phyloP scores from a whole-genome alignment of 1,140 invertebrate genomes.

The Dolichoris vasculosae region DNA sequence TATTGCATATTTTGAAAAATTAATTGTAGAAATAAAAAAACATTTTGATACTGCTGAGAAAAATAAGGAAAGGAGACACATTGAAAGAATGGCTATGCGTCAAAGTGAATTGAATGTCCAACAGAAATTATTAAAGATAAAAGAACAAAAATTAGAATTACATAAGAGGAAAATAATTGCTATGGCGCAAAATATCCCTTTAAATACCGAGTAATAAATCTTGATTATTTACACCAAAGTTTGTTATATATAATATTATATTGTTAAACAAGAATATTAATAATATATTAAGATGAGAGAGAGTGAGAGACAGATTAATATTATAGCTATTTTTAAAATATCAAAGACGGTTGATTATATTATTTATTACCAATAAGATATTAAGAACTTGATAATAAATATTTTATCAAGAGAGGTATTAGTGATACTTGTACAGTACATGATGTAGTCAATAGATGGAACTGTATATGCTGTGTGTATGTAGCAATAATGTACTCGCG shows the following conservation, averaged over 20 bases:
- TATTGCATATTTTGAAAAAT: constrained; percentile 51
- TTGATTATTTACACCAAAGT: constrained; percentile 25
- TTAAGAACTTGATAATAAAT: not conserved
- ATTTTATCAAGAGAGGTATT: constrained; percentile 7
- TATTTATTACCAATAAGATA: constrained; percentile 1
- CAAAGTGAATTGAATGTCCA: constrained; percentile 61
- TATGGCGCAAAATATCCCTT: constrained; percentile 58
- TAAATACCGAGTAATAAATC: constrained; percentile 51
- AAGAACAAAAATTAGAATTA: constrained; percentile 63
- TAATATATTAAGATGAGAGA: constrained; percentile 17
- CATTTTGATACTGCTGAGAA: constrained; percentile 56
- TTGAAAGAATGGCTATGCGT: constrained; percentile 62
- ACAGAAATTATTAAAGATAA: constrained; percentile 60
- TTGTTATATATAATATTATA: not conserved
- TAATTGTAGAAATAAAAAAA: constrained; percentile 56
- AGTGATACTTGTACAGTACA: not conserved
- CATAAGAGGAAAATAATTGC: constrained; percentile 59
- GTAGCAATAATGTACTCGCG: not conserved
- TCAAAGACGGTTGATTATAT: not conserved
- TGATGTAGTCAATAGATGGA: constrained; percentile 1
- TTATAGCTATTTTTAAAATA: not conserved
- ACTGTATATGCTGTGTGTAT: not conserved
- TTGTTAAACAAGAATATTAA: not conserved
- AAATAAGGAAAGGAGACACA: constrained; percentile 65
- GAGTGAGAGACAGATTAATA: constrained; percentile 24